Conservation (phyloP, 2,113 vertebrate species). For the Ovis canadensis region DNA sequence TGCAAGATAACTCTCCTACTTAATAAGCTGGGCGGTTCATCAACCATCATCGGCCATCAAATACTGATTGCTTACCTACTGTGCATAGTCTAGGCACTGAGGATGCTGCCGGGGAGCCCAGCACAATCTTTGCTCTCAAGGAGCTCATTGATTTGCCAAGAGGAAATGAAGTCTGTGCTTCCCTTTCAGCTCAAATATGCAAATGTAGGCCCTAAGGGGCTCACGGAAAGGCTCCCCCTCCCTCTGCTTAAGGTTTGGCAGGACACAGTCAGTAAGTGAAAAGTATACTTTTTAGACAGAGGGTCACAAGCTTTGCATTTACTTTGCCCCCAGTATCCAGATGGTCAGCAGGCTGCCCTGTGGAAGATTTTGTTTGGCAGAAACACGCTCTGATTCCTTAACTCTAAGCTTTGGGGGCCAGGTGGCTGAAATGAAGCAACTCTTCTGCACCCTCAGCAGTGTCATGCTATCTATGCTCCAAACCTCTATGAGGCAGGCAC, state of each 20-base stretch:
- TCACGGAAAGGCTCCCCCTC: background rate
- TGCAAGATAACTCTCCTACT: background rate
- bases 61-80: background rate
- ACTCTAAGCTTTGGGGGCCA: background rate
- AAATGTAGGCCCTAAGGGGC: background rate
- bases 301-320: no score
- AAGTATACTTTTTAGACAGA: background rate
- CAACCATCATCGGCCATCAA: rapidly evolving
- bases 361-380: background rate
- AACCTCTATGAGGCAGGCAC: background rate
- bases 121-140: background rate
- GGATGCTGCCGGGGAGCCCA: rapidly evolving
- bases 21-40: background rate
- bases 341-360: background rate
- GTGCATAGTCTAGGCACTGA: rapidly evolving
- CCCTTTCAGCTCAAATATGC: background rate
- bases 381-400: background rate
- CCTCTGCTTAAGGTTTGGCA: background rate
- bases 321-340: background rate
- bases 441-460: no score
- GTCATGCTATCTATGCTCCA: no score
- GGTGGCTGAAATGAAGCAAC: background rate
- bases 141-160: background rate
- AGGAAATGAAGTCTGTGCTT: background rate
- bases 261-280: no score